phyloP scores from a whole-genome alignment of 2,113 vertebrate genomes.

The Lontra canadensis region DNA sequence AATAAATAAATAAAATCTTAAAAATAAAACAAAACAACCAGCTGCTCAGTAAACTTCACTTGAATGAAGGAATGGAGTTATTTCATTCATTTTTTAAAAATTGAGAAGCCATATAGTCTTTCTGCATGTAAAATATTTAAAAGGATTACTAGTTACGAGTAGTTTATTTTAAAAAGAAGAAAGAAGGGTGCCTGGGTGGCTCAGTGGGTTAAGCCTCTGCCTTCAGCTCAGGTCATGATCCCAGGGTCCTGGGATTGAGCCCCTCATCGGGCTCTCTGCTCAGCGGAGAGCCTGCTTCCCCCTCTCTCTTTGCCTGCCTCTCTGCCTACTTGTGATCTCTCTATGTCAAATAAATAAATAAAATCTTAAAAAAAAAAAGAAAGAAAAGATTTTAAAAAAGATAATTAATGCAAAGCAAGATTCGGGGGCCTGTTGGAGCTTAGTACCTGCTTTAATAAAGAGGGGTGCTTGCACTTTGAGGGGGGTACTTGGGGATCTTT shows the following conservation, averaged over 20 bases:
- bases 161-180: not conserved
- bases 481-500: not conserved
- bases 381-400: not conserved
- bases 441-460: not conserved
- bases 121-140: not conserved
- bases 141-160: not conserved
- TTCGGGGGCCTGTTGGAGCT: rapidly evolving
- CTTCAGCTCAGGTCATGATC: too few species aligned
- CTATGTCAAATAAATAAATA: too few species aligned
- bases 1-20: too few species aligned
- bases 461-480: not conserved
- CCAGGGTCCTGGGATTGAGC: too few species aligned
- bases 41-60: not conserved
- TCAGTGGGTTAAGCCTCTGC: too few species aligned
- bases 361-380: not conserved
- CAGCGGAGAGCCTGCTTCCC: too few species aligned
- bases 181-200: not conserved
- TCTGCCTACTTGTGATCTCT: too few species aligned
- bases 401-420: not conserved
- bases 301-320: too few species aligned
- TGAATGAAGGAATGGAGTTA: not conserved
- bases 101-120: not conserved
- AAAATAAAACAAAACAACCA: not conserved
- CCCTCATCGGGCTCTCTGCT: too few species aligned
- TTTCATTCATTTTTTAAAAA: not conserved